A percentile compares a stretch with the other conserved stretches of the same genome.
Evolutionary conservation across 1,140 invertebrate genomes (phyloP).

Genomic region (Phymorhynchus buccinoides): DNA sequence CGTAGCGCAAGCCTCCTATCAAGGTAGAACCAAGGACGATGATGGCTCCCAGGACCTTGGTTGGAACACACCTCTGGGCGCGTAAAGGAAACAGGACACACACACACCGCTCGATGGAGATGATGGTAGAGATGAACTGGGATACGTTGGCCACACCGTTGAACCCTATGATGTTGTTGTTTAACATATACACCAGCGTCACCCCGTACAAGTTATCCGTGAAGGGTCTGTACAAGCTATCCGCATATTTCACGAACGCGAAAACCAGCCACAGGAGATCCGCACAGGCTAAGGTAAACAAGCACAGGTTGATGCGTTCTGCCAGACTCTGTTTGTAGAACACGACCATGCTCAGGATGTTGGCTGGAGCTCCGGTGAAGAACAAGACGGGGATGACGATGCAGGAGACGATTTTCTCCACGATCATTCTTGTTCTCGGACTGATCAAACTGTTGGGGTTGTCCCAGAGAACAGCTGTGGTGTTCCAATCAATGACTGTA

Average conservation of each 20-base stretch:
- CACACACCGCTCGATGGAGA: not conserved
- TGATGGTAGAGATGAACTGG: not conserved
- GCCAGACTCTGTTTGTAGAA: constrained; percentile 13
- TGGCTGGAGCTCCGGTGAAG: not conserved
- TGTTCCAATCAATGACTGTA: not conserved
- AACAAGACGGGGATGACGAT: not conserved
- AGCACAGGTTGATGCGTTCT: constrained; percentile 16
- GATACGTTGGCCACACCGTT: not conserved
- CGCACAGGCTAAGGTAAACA: not conserved
- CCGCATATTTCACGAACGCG: not conserved
- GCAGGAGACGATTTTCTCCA: not conserved
- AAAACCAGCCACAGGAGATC: not conserved
- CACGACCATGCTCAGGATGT: constrained; percentile 1
- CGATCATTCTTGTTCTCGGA: not conserved
- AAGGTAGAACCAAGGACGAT: not conserved
- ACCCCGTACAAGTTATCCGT: not conserved
- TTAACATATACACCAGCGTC: not conserved
- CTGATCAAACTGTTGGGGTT: constrained; percentile 23
- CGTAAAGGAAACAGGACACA: not conserved
- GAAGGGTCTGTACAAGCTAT: not conserved
- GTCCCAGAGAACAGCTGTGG: not conserved
- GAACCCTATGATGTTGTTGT: not conserved
- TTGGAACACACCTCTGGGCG: not conserved
- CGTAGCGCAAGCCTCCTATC: not conserved
- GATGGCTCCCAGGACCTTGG: not conserved